Percentiles rank a stretch among this genome's conserved stretches.
Evolutionary conservation across 2,113 vertebrate genomes (phyloP).

Genomic region (Tauraco erythrolophus): DNA sequence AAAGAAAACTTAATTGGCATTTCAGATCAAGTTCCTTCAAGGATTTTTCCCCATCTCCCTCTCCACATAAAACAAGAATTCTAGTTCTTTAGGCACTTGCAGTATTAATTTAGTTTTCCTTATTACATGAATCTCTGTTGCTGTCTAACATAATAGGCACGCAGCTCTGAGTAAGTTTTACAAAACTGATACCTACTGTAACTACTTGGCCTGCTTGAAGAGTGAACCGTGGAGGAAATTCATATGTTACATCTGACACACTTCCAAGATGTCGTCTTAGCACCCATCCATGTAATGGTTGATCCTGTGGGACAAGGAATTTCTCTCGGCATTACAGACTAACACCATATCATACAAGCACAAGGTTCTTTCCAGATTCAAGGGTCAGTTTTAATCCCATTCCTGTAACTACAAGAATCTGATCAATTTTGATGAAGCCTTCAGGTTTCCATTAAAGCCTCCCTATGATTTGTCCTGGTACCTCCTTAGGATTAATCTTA

Average conservation of each 20-base stretch:
- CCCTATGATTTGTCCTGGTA: neutral
- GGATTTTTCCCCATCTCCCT: neutral
- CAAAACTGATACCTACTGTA: conserved; percentile 76
- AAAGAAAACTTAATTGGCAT: neutral
- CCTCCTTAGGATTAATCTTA: neutral
- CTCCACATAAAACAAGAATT: neutral
- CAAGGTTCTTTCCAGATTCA: neutral
- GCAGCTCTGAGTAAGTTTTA: neutral
- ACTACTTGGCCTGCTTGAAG: conserved; percentile 79
- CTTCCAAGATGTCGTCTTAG: conserved; percentile 69
- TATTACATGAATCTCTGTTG: neutral
- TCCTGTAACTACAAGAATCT: neutral
- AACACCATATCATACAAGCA: neutral
- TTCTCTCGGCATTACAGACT: neutral
- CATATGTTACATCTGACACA: conserved; percentile 73
- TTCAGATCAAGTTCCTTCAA: neutral
- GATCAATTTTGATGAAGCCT: neutral
- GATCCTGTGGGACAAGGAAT: conserved; percentile 75
- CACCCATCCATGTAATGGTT: conserved; percentile 80
- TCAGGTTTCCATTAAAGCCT: neutral
- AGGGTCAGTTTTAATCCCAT: neutral
- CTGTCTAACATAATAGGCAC: neutral
- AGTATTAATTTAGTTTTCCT: neutral
- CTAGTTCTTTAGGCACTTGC: neutral
- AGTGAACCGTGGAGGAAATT: conserved; percentile 77